Evolutionary conservation across 2,888 invertebrate species (phyloP).

Genomic region (Brachycybe producta): DNA sequence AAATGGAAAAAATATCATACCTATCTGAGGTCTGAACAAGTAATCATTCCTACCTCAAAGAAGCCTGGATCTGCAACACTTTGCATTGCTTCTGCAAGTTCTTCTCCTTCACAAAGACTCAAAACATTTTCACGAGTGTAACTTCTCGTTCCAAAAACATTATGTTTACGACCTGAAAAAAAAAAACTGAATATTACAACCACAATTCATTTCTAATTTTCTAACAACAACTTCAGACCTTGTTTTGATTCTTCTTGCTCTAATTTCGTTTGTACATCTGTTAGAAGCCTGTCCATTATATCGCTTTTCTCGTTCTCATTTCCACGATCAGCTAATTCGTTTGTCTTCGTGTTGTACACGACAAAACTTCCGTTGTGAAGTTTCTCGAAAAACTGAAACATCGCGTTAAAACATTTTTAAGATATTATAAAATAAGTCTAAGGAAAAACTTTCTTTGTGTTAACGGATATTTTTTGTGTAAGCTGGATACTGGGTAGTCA

Average conservation of each 20-base stretch:
- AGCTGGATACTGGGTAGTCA: not conserved
- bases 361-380: constrained; percentile 1
- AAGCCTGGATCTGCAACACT: not conserved
- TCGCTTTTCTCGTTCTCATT: not conserved
- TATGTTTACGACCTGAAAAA: no score
- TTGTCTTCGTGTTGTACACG: constrained; percentile 9
- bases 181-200: no score
- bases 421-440: not conserved
- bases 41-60: no score
- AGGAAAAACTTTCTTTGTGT: no score
- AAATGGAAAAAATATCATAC: no score
- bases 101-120: not conserved
- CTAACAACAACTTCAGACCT: no score
- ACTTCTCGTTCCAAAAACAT: no score
- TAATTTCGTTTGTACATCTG: constrained; percentile 7
- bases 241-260: constrained; percentile 1
- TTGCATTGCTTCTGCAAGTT: not conserved
- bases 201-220: no score
- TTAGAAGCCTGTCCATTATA: constrained; percentile 2
- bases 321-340: constrained; percentile 3
- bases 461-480: no score
- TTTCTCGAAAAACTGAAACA: constrained; percentile 13
- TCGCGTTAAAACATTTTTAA: no score
- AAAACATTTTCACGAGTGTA: not conserved
- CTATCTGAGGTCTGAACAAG: no score